A percentile compares a stretch with the other conserved stretches of the same genome.
Evolutionary conservation across 2,888 invertebrate genomes (phyloP).

Genomic region (Ennomos quercinarius): DNA sequence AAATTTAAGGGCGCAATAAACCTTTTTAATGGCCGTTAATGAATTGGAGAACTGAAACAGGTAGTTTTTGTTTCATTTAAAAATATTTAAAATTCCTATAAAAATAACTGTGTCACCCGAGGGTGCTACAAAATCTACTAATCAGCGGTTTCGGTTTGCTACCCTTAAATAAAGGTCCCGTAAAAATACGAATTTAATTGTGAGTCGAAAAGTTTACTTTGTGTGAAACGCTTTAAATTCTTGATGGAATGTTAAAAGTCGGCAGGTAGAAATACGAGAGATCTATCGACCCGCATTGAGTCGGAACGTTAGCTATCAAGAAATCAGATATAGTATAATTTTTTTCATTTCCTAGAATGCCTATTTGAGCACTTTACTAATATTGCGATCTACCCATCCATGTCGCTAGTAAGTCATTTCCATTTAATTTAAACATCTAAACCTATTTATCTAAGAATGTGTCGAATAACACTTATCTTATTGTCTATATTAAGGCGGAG

Average conservation of each 20-base stretch:
- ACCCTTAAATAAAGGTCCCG: constrained; percentile 49
- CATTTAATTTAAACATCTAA: no score
- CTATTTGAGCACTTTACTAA: no score
- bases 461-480: no score
- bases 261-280: constrained; percentile 28
- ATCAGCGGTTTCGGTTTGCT: constrained; percentile 23
- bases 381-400: no score
- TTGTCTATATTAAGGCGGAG: no score
- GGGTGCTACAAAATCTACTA: constrained; percentile 35
- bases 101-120: constrained; percentile 63
- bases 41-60: constrained; percentile 79
- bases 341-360: no score
- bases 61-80: constrained; percentile 65
- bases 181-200: constrained; percentile 68
- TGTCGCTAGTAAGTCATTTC: no score
- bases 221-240: constrained; percentile 49
- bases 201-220: constrained; percentile 51
- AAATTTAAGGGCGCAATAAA: constrained; percentile 74
- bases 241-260: constrained; percentile 36
- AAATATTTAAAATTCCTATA: constrained; percentile 68
- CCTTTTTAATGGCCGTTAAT: constrained; percentile 76
- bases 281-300: constrained; percentile 6
- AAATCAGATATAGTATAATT: no score
- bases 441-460: no score
- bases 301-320: no score